These are phyloP conservation scores for Ptychochromis oligacanthus DNA, from an alignment of 2,113 vertebrate species.

Conservation along the genomic window DNA sequence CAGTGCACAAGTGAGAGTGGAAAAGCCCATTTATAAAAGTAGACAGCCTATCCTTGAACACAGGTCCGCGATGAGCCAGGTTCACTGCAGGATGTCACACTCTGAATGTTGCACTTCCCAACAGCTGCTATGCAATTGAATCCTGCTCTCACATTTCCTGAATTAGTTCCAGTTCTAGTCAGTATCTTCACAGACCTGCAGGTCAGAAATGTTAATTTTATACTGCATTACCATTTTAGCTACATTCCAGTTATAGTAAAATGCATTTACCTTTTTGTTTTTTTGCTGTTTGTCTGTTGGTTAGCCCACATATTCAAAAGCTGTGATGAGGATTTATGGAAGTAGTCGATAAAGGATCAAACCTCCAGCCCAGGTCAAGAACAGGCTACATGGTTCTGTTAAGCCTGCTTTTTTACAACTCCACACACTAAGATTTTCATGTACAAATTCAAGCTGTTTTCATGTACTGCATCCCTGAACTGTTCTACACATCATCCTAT, in stretches of 20 bases:
- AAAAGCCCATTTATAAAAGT: slow-evolving; percentile 54
- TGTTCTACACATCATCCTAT: too few relatives aligned
- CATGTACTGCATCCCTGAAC: too few relatives aligned
- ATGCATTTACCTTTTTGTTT: not conserved
- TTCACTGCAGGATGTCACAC: slow-evolving; percentile 26
- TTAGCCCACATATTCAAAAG: not conserved
- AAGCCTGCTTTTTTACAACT: too few relatives aligned
- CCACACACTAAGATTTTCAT: too few relatives aligned
- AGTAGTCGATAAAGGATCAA: not conserved
- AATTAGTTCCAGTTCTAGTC: not conserved
- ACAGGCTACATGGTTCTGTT: too few relatives aligned
- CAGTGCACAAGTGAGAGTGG: slow-evolving; percentile 22
- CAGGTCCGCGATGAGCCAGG: slow-evolving; percentile 35
- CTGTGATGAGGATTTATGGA: not conserved
- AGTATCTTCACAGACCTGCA: not conserved
- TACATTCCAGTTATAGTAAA: not conserved
- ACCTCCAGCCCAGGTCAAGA: too few relatives aligned
- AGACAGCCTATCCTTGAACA: slow-evolving; percentile 42
- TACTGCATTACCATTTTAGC: not conserved
- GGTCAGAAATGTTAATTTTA: not conserved
- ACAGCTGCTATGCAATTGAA: slow-evolving; percentile 17
- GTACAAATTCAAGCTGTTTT: too few relatives aligned
- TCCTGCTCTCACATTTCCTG: not conserved
- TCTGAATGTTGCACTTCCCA: not conserved
- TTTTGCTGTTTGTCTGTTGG: not conserved